Evolutionary conservation across 1,140 invertebrate genomes (phyloP), one percentile per base, ranked within the genome.

Genomic region (Thalassaphorura encarpata): DNA sequence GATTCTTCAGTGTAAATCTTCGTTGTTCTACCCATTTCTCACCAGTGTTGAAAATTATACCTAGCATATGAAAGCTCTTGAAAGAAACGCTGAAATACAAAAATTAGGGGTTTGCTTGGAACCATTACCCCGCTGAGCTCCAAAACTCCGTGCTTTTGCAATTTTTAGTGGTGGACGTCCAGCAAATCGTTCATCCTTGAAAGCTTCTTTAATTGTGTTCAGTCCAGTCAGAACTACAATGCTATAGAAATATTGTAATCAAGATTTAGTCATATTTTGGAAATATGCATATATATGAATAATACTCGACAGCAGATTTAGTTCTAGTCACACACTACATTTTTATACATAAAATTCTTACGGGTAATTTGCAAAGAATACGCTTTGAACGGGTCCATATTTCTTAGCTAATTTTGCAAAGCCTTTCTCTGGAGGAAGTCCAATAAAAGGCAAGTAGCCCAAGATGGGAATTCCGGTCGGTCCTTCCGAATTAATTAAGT

Each of bases 21-120:
- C 87, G 77, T 68, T 92, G 87, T 63, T 89, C 85, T 51, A 80
- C 76, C 89, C 89, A 92, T 36, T 84, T 71, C 16, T 78, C 75
- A 21, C 79, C 83, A 63, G 88, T 85, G 0, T 81, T 84, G 0
- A 87, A 67, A 0, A 87, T 63, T 3, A 87, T 73, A n/a, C 33
- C 33, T 36, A 36, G n/a, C 33, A 36, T 11, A n/a, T 11, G 33
- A 36, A 11, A 11, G n/a, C n/a, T 36, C 8, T 36, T 36, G n/a
- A 36, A 36, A 36, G n/a, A 36, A 36, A 11, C 8, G n/a, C 8
- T 11, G n/a, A 36, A 36, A 11, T 36, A 36, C 8, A 36, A 36
- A 36, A 36, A 36, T 11, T n/a, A 8, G n/a, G n/a, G n/a, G 8
- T 11, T 8, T 36, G 8, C n/a, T 36, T n/a, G 33, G 8, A 36